These are phyloP conservation scores for Melanophora roralis DNA, from an alignment of 2,888 invertebrate genomes.

Conservation along the genomic window DNA sequence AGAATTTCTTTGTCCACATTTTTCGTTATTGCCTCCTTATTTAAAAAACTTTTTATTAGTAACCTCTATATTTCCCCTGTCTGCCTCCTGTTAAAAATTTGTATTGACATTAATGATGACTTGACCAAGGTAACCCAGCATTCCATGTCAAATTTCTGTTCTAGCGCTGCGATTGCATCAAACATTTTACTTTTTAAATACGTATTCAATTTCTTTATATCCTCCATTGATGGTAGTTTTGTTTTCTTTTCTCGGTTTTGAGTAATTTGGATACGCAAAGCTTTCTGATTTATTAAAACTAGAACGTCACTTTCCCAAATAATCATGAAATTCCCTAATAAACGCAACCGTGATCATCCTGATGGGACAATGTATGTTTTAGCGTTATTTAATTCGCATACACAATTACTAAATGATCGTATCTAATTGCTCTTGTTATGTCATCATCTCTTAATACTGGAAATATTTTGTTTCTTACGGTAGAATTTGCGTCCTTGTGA, in stretches of 20 bases:
- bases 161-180: neutral
- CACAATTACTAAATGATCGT: conserved; percentile 25
- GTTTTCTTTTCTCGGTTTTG: neutral
- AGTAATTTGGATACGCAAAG: too few relatives aligned
- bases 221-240: neutral
- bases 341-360: too few relatives aligned
- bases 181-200: neutral
- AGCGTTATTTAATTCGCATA: conserved; percentile 1
- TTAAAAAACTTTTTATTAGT: neutral
- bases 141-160: neutral
- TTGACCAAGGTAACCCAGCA: neutral
- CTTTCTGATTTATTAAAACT: too few relatives aligned
- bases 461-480: neutral
- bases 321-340: too few relatives aligned
- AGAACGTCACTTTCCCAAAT: too few relatives aligned
- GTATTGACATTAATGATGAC: neutral
- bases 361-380: too few relatives aligned
- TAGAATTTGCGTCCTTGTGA: neutral
- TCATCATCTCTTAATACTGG: neutral
- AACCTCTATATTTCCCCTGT: neutral
- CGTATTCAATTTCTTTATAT: neutral
- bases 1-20: neutral
- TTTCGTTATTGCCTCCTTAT: neutral
- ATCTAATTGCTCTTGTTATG: neutral
- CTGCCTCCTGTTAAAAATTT: neutral